Evolutionary conservation across 1,140 invertebrate genomes (phyloP).

Genomic region (Caenorhabditis latens): DNA sequence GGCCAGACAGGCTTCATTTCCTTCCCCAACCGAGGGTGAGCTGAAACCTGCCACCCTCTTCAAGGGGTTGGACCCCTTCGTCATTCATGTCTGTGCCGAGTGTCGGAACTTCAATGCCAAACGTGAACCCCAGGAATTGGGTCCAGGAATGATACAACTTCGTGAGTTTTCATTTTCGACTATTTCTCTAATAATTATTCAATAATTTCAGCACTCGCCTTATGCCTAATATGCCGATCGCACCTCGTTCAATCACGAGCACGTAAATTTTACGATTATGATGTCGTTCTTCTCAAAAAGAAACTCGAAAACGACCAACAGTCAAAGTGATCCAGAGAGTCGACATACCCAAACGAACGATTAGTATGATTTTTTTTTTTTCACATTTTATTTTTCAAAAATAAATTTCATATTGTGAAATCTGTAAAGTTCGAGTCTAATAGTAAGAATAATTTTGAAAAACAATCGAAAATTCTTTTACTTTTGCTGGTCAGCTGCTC

Average conservation of each 20-base stretch:
- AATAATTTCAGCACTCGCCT: not conserved
- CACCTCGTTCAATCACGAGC: not conserved
- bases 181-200: not conserved
- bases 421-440: no score
- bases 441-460: no score
- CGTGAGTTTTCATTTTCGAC: not conserved
- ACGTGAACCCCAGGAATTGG: not conserved
- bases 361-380: no score
- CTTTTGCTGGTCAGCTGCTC: no score
- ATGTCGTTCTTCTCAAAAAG: not conserved
- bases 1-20: not conserved
- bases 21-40: not conserved
- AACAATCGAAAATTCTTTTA: no score
- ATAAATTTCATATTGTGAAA: no score
- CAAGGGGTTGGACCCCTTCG: not conserved
- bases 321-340: no score
- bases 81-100: not conserved
- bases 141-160: not conserved
- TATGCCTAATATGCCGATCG: not conserved
- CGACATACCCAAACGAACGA: no score
- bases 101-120: not conserved
- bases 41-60: not conserved
- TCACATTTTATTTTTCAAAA: no score
- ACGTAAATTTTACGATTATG: not conserved
- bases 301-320: no score